phyloP scores from a whole-genome alignment of 2,113 vertebrate genomes.

The Aldabrachelys gigantea region DNA sequence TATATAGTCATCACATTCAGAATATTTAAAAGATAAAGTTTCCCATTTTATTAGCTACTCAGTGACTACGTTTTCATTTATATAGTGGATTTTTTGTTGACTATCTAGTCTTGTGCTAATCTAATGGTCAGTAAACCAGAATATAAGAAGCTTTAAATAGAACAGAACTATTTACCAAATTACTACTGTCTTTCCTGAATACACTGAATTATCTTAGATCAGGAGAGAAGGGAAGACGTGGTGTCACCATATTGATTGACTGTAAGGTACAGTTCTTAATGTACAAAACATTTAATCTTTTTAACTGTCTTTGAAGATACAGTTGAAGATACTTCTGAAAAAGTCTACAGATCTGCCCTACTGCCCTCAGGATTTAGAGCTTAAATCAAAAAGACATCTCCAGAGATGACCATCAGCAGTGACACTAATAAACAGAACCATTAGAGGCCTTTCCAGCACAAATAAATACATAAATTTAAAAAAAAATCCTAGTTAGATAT shows the following conservation, averaged over 20 bases:
- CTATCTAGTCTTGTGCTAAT: constrained; percentile 54
- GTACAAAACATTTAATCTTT: neutral
- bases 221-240: constrained; percentile 17
- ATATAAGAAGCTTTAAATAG: constrained; percentile 65
- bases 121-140: constrained; percentile 64
- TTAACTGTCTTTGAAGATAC: neutral
- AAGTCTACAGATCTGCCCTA: neutral
- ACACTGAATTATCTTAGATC: constrained; percentile 35
- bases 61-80: constrained; percentile 70
- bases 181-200: constrained; percentile 34
- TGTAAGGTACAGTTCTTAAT: neutral
- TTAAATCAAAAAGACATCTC: neutral
- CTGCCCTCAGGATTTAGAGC: neutral
- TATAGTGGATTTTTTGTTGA: constrained; percentile 68
- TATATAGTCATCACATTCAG: constrained; percentile 51
- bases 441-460: neutral
- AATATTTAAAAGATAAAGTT: constrained; percentile 65
- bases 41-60: constrained; percentile 52
- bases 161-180: constrained; percentile 68
- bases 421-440: neutral
- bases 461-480: neutral
- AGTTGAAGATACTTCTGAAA: neutral
- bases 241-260: neutral
- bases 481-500: neutral
- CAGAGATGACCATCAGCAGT: neutral